Conservation (phyloP, 2,888 invertebrate genomes). For the Chloroclystis v-ata region DNA sequence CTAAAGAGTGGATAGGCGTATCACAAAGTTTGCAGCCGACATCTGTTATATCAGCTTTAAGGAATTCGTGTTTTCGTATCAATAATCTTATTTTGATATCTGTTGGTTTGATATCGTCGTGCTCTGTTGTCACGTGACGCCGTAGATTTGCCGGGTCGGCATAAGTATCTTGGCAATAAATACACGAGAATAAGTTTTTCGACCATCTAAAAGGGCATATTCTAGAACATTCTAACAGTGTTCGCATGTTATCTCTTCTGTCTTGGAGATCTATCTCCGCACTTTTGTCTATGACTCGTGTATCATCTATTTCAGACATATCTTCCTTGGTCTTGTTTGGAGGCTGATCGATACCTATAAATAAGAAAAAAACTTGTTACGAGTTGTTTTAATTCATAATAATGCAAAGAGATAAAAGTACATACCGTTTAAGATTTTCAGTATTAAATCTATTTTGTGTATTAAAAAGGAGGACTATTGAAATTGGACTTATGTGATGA, state of each 20-base stretch:
- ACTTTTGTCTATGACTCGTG: constrained; percentile 8
- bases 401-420: neutral
- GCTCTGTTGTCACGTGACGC: constrained; percentile 42
- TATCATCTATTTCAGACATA: constrained; percentile 18
- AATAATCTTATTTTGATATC: constrained; percentile 47
- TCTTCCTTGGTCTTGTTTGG: constrained; percentile 17
- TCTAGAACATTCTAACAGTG: constrained; percentile 53
- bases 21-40: constrained; percentile 54
- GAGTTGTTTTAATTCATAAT: constrained; percentile 19
- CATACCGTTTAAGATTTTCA: neutral
- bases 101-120: constrained; percentile 30
- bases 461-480: no score
- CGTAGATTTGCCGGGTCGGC: constrained; percentile 49
- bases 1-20: constrained; percentile 38
- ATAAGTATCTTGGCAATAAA: constrained; percentile 58
- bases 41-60: constrained; percentile 62
- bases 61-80: constrained; percentile 53
- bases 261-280: constrained; percentile 44
- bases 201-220: constrained; percentile 67
- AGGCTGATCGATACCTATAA: constrained; percentile 59
- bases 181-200: constrained; percentile 60
- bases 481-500: no score
- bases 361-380: constrained; percentile 53
- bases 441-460: no score
- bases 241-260: constrained; percentile 47